Evolutionary conservation across 1,140 invertebrate species (phyloP).

Genomic region (Drosophila nigromelanica): DNA sequence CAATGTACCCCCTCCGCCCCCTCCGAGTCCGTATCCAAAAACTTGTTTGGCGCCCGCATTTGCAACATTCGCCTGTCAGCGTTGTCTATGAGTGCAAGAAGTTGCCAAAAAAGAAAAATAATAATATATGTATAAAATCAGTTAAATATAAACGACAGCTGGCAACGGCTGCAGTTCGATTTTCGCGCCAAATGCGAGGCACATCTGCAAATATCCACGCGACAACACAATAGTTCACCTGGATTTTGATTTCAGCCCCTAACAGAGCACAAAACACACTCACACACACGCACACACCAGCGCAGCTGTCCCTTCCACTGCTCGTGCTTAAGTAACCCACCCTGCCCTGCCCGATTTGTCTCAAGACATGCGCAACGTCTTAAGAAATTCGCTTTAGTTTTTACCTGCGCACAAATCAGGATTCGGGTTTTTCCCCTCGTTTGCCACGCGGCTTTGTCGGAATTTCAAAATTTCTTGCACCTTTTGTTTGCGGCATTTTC

Average conservation of each 20-base stretch:
- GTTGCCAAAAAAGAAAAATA: slow-evolving; percentile 51
- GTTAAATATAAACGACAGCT: slow-evolving; percentile 35
- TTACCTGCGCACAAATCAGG: slow-evolving; percentile 53
- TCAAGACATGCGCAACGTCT: slow-evolving; percentile 80
- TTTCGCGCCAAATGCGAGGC: slow-evolving; percentile 64
- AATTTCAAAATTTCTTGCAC: slow-evolving; percentile 41
- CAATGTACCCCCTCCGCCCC: slow-evolving; percentile 34
- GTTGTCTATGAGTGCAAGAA: slow-evolving; percentile 57
- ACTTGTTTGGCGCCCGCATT: neutral
- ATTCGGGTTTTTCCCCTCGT: slow-evolving; percentile 46
- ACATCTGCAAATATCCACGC: slow-evolving; percentile 55
- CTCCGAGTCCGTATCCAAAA: neutral
- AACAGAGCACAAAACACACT: slow-evolving; percentile 21
- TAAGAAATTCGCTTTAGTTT: slow-evolving; percentile 47
- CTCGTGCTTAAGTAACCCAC: slow-evolving; percentile 16
- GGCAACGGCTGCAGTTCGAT: slow-evolving; percentile 20
- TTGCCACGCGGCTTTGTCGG: slow-evolving; percentile 10
- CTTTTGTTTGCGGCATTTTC: slow-evolving; percentile 38
- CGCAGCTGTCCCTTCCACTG: slow-evolving; percentile 52
- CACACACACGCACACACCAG: neutral
- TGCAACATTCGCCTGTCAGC: slow-evolving; percentile 50
- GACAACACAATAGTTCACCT: slow-evolving; percentile 72
- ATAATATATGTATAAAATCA: slow-evolving; percentile 5
- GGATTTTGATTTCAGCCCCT: slow-evolving; percentile 68
- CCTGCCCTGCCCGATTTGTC: slow-evolving; percentile 21